phyloP scores from a whole-genome alignment of 2,797 vertebrate genomes.

The Orientallactaga sibirica region DNA sequence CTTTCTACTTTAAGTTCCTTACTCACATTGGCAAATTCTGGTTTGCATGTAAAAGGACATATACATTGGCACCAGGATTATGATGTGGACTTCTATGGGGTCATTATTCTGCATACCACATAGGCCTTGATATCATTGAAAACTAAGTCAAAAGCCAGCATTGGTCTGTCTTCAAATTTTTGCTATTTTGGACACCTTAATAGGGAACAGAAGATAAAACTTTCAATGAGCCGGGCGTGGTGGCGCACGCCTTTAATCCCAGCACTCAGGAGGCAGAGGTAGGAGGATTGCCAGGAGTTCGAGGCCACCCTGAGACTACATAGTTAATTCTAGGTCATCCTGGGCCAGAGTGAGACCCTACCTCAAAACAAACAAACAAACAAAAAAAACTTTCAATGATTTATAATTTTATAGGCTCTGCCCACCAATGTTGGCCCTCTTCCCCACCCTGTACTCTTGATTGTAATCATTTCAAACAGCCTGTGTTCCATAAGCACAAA shows the following conservation, averaged over 20 bases:
- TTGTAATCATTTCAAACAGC: background rate
- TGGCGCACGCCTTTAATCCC: no score
- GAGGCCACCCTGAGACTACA: no score
- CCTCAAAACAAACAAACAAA: no score
- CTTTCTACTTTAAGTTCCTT: slow-evolving; percentile 9
- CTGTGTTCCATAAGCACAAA: slow-evolving; percentile 6
- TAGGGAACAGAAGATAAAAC: slow-evolving; percentile 15
- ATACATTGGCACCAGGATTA: background rate
- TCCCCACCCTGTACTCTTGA: background rate
- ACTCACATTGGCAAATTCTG: background rate
- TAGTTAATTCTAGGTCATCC: no score
- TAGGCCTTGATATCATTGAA: background rate
- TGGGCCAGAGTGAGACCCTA: no score
- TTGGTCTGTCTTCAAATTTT: background rate
- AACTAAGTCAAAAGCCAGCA: background rate
- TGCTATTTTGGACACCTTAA: background rate
- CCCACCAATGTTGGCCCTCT: background rate
- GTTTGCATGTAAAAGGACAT: slow-evolving; percentile 15
- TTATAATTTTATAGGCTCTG: background rate
- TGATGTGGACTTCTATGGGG: background rate
- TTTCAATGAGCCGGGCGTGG: background rate
- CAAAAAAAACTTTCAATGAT: background rate
- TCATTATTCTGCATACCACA: background rate
- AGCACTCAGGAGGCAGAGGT: no score
- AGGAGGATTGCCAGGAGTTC: no score